A percentile compares a stretch with the other conserved stretches of the same genome.
Evolutionary conservation across 2,113 vertebrate species (phyloP).

Genomic region (Procavia capensis): DNA sequence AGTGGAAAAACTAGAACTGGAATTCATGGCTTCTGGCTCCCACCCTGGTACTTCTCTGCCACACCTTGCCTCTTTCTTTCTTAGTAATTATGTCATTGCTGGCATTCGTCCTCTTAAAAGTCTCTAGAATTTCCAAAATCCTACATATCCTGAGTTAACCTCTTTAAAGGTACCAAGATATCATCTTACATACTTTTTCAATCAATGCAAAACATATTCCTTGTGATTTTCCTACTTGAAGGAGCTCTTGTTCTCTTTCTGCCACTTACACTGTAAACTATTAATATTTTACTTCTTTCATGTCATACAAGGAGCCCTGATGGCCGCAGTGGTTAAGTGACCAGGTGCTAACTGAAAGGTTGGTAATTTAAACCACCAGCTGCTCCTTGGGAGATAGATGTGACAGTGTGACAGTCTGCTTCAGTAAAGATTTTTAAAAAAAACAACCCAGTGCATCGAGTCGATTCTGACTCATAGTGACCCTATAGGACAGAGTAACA

Average conservation of each 20-base stretch:
- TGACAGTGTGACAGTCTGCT: not conserved
- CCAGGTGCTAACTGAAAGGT: not conserved
- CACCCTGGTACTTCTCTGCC: not conserved
- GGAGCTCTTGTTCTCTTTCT: not conserved
- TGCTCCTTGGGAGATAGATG: not conserved
- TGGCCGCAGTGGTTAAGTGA: not conserved
- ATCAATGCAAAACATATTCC: not conserved
- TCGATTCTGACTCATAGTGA: no score
- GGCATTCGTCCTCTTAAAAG: not conserved
- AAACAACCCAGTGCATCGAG: no score
- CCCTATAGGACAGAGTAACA: no score
- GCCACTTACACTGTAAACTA: not conserved
- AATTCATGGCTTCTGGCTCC: not conserved
- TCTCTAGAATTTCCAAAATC: not conserved
- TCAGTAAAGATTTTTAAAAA: no score
- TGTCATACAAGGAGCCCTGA: not conserved
- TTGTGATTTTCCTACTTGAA: not conserved
- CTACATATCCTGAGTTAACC: not conserved
- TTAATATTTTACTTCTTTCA: not conserved
- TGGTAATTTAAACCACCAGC: not conserved
- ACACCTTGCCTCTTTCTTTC: not conserved
- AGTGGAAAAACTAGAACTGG: slow-evolving; percentile 30
- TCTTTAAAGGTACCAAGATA: not conserved
- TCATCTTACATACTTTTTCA: not conserved
- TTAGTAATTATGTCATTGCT: not conserved